Evolutionary conservation across 2,113 vertebrate species (phyloP).

Genomic region (Arizona elegans): DNA sequence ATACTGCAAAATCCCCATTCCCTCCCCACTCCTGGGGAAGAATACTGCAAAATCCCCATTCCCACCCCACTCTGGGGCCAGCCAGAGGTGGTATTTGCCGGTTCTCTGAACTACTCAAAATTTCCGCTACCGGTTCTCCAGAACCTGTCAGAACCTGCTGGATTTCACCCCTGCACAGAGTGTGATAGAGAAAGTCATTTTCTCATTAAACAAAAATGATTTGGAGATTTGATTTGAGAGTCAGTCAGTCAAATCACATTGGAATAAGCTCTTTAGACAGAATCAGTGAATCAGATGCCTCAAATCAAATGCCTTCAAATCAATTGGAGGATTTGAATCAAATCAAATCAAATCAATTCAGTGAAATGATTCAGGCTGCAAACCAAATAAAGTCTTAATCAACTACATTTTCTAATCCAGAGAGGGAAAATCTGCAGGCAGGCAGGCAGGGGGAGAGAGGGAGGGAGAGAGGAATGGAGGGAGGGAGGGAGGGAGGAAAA

Average conservation of each 20-base stretch:
- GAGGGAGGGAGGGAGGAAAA: no score
- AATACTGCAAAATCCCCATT: no score
- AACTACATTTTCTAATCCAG: not conserved
- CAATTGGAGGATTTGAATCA: not conserved
- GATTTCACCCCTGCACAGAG: no score
- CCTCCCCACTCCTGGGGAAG: no score
- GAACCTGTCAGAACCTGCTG: no score
- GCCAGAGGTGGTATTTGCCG: no score
- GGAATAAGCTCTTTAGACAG: not conserved
- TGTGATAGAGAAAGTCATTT: not conserved
- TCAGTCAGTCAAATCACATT: not conserved
- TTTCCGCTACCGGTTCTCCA: no score
- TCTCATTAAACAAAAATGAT: not conserved
- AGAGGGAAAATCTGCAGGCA: not conserved
- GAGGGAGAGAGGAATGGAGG: no score
- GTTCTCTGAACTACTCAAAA: no score
- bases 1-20: no score
- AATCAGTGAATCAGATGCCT: not conserved
- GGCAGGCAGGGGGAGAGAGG: no score
- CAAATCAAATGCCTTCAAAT: not conserved
- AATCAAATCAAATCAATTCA: not conserved
- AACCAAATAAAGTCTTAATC: not conserved
- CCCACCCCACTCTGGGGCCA: no score
- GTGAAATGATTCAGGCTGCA: not conserved
- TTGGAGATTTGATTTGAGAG: not conserved